Evolutionary conservation across 92 coral and sea anemone species (phyloP).

Genomic region (Porites evermanni): DNA sequence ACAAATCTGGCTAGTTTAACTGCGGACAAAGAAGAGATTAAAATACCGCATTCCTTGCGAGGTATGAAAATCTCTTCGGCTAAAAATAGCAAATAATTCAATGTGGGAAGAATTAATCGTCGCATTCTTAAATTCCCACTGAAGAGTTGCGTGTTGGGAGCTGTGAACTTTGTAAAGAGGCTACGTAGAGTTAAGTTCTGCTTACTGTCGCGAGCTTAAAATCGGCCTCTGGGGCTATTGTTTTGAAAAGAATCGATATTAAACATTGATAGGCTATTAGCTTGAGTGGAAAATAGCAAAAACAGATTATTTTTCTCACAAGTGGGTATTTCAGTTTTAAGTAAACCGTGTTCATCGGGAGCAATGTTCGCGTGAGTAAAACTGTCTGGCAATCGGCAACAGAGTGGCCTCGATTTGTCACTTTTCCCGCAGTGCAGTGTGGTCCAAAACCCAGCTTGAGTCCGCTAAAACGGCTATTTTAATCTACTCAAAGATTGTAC

Average conservation of each 20-base stretch:
- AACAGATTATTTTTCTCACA: background rate
- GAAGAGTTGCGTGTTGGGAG: background rate
- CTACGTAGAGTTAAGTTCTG: background rate
- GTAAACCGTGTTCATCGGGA: background rate
- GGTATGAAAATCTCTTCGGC: slow-evolving; percentile 8
- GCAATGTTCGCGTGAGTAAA: slow-evolving; percentile 20
- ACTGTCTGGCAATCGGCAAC: background rate
- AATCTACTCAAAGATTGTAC: background rate
- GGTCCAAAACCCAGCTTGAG: background rate
- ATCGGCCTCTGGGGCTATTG: background rate
- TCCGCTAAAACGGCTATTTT: slow-evolving; percentile 1
- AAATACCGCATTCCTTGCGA: slow-evolving; percentile 24
- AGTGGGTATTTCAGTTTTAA: too few relatives aligned
- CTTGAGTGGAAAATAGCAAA: background rate
- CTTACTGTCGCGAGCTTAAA: background rate
- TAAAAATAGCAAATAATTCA: slow-evolving; percentile 29
- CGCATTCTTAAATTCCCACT: slow-evolving; percentile 18
- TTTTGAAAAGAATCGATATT: background rate
- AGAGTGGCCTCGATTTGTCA: background rate
- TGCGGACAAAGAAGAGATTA: slow-evolving; percentile 34
- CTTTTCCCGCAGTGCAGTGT: slow-evolving; percentile 3
- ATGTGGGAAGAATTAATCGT: background rate
- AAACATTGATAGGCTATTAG: background rate
- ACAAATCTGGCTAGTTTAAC: background rate
- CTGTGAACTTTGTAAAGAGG: background rate